A percentile compares a stretch with the other conserved stretches of the same genome.
Evolutionary conservation across 2,797 vertebrate genomes (phyloP).

Genomic region (Gadopsis marmoratus): DNA sequence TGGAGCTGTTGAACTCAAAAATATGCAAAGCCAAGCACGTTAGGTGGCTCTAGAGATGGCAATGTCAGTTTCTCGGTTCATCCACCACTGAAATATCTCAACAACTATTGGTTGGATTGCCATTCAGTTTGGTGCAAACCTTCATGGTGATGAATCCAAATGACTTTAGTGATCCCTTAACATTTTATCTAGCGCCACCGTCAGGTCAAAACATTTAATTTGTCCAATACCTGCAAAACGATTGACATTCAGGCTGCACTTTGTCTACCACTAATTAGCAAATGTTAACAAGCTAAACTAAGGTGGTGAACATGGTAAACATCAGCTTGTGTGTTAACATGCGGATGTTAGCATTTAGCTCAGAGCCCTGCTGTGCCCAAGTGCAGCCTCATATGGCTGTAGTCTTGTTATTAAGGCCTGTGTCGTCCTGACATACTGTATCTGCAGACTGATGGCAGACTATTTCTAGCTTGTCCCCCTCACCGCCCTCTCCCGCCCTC

Average conservation of each 20-base stretch:
- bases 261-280: neutral
- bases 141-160: neutral
- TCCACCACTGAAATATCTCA: neutral
- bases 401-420: neutral
- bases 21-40: neutral
- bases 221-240: neutral
- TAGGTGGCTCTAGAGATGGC: neutral
- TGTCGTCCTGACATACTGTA: neutral
- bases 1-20: neutral
- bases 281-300: neutral
- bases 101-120: neutral
- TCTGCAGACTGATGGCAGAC: neutral
- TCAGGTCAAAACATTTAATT: neutral
- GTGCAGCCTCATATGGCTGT: neutral
- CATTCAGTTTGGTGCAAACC: neutral
- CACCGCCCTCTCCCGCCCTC: neutral
- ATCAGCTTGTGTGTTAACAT: neutral
- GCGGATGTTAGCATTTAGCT: neutral
- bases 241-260: no score
- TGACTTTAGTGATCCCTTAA: neutral
- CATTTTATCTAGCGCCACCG: neutral
- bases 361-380: neutral
- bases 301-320: neutral
- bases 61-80: neutral
- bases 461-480: slow-evolving; percentile 18